Evolutionary conservation across 1,140 invertebrate species (phyloP).

Genomic region (Drosophila nikananu): DNA sequence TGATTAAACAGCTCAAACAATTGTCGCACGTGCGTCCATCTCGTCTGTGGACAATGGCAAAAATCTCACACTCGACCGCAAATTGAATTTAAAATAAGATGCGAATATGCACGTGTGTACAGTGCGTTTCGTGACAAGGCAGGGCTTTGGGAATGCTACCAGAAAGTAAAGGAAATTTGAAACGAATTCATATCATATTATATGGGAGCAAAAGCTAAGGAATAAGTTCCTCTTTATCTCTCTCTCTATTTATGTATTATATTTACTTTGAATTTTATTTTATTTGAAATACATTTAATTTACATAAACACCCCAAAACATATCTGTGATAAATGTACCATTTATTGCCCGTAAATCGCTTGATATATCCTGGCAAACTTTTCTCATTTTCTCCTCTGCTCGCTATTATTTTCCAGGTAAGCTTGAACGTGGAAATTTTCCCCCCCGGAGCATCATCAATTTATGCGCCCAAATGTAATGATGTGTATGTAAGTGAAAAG

Average conservation of each 20-base stretch:
- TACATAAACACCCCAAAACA: neutral
- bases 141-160: no score
- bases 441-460: slow-evolving; percentile 49
- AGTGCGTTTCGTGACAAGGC: neutral
- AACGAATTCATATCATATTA: neutral
- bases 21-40: slow-evolving; percentile 55
- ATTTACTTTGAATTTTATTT: neutral
- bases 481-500: slow-evolving; percentile 72
- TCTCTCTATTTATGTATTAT: neutral
- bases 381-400: slow-evolving; percentile 20
- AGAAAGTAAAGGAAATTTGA: no score
- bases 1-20: slow-evolving; percentile 56
- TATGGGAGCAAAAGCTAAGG: neutral
- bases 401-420: slow-evolving; percentile 58
- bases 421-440: slow-evolving; percentile 14
- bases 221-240: neutral
- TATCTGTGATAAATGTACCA: slow-evolving; percentile 15
- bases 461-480: slow-evolving; percentile 68
- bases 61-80: slow-evolving; percentile 58
- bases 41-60: slow-evolving; percentile 26
- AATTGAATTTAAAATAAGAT: slow-evolving; percentile 76
- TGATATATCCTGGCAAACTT: slow-evolving; percentile 15
- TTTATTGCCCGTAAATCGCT: slow-evolving; percentile 18
- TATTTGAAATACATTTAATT: slow-evolving; percentile 1
- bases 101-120: slow-evolving; percentile 9